Conservation (phyloP, 2,888 invertebrate genomes). For the Brenthis hecate region DNA sequence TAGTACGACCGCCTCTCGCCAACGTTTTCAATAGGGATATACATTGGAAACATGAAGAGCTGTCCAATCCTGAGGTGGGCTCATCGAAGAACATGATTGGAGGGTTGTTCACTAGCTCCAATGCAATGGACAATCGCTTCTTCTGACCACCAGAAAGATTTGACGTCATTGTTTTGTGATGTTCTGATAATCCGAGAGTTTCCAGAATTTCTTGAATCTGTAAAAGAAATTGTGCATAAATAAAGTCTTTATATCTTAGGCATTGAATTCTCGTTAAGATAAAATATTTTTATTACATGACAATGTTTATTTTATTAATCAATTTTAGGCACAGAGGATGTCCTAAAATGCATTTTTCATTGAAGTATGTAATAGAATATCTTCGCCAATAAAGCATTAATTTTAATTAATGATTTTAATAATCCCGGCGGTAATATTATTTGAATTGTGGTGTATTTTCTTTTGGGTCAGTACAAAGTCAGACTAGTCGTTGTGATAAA, state of each 20-base stretch:
- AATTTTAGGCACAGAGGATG: too few relatives aligned
- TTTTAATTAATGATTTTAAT: too few relatives aligned
- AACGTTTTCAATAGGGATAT: slow-evolving; percentile 93
- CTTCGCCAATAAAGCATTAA: too few relatives aligned
- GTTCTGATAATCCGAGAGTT: slow-evolving; percentile 92
- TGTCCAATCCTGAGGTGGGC: slow-evolving; percentile 97
- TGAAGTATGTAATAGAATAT: too few relatives aligned
- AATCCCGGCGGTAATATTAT: too few relatives aligned
- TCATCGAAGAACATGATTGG: slow-evolving; percentile 99
- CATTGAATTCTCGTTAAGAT: too few relatives aligned
- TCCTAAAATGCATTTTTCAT: too few relatives aligned
- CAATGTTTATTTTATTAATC: too few relatives aligned
- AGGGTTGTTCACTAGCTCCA: slow-evolving; percentile 97
- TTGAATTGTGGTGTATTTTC: too few relatives aligned
- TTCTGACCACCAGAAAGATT: slow-evolving; percentile 97
- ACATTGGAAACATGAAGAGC: slow-evolving; percentile 97
- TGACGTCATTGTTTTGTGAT: slow-evolving; percentile 93
- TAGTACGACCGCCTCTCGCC: slow-evolving; percentile 94
- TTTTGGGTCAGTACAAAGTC: too few relatives aligned
- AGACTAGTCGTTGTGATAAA: too few relatives aligned
- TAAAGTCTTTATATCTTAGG: neutral
- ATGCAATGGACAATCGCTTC: slow-evolving; percentile 95
- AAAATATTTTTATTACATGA: neutral
- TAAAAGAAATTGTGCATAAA: slow-evolving; percentile 41
- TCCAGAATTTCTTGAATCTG: slow-evolving; percentile 96